Evolutionary conservation across 2,113 vertebrate species (phyloP).

Genomic region (Oryzias curvinotus): DNA sequence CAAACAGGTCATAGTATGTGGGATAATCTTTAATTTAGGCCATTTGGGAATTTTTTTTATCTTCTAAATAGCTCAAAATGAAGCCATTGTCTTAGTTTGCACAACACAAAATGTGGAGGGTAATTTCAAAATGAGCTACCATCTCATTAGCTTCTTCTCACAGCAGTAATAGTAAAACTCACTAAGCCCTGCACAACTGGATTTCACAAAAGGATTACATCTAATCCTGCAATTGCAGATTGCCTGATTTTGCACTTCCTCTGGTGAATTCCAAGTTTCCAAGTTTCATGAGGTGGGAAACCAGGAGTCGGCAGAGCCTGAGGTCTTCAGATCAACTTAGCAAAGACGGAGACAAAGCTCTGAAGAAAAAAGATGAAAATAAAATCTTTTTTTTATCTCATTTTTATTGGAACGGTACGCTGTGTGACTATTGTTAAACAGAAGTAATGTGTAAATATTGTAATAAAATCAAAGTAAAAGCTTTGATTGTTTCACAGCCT

Average conservation of each 20-base stretch:
- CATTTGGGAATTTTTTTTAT: background rate
- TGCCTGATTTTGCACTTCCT: constrained; percentile 49
- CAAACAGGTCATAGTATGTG: too few relatives aligned
- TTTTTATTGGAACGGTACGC: too few relatives aligned
- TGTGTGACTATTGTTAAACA: too few relatives aligned
- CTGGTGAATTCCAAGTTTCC: constrained; percentile 32
- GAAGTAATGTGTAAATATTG: too few relatives aligned
- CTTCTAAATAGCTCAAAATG: background rate
- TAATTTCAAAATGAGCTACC: constrained; percentile 21
- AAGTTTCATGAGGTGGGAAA: constrained; percentile 27
- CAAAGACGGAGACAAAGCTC: background rate
- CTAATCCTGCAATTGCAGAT: constrained; percentile 51
- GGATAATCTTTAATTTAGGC: too few relatives aligned
- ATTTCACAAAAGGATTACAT: constrained; percentile 41
- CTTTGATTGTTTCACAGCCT: too few relatives aligned
- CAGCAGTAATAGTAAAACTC: constrained; percentile 17
- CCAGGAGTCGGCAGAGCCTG: constrained; percentile 25
- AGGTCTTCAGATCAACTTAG: constrained; percentile 7
- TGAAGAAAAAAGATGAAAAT: too few relatives aligned
- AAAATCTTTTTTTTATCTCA: too few relatives aligned
- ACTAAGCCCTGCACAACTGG: constrained; percentile 24
- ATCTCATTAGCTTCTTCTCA: constrained; percentile 45
- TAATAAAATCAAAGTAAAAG: too few relatives aligned
- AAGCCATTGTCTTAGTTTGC: constrained; percentile 7
- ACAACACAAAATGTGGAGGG: constrained; percentile 24